These are phyloP conservation scores for Polylopha cassiicola DNA, from an alignment of 2,888 invertebrate genomes.

Conservation along the genomic window DNA sequence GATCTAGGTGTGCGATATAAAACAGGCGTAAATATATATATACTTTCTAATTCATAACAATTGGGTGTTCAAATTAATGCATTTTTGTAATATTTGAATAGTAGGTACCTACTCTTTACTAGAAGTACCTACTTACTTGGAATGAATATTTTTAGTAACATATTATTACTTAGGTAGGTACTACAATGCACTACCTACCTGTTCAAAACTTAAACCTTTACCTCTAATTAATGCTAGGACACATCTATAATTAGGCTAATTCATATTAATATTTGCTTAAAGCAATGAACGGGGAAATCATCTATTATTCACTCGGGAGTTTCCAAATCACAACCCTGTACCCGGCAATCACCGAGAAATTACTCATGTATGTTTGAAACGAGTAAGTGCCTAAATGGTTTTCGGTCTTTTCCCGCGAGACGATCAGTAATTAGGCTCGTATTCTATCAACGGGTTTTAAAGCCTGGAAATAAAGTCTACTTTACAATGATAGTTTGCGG, in stretches of 20 bases:
- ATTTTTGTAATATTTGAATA: too few species aligned
- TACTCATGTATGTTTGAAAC: conserved; percentile 66
- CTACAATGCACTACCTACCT: background rate
- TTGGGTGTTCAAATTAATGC: too few species aligned
- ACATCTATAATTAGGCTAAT: conserved; percentile 16
- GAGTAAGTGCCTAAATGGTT: conserved; percentile 54
- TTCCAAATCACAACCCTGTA: conserved; percentile 56
- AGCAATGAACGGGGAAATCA: conserved; percentile 24
- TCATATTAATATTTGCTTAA: conserved; percentile 26
- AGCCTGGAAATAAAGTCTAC: conserved; percentile 24
- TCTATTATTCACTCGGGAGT: conserved; percentile 53
- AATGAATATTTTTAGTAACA: too few species aligned
- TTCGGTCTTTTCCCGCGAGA: conserved; percentile 63
- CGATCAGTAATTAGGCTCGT: conserved; percentile 51
- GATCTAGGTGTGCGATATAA: too few species aligned
- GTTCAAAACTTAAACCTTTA: conserved; percentile 2
- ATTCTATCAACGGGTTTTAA: conserved; percentile 31
- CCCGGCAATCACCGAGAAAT: conserved; percentile 61
- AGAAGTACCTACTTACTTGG: too few species aligned
- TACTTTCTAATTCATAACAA: too few species aligned
- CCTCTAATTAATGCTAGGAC: conserved; percentile 9
- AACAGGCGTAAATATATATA: too few species aligned
- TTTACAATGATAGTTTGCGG: conserved; percentile 26
- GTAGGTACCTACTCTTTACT: too few species aligned
- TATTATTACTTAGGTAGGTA: too few species aligned